phyloP scores from a whole-genome alignment of 2,888 invertebrate genomes.

The Chaetogeoica ovagalla region DNA sequence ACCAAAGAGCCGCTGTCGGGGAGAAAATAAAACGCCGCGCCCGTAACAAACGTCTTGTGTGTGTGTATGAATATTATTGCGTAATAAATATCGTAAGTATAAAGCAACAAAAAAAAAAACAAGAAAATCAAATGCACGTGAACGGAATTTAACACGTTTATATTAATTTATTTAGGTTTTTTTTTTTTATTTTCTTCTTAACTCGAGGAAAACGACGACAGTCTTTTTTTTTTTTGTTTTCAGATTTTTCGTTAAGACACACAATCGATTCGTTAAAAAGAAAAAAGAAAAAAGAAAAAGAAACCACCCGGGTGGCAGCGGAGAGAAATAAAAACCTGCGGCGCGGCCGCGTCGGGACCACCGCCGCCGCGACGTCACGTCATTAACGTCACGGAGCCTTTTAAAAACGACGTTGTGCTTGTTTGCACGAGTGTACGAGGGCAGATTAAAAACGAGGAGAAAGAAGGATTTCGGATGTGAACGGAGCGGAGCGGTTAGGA shows the following conservation, averaged over 20 bases:
- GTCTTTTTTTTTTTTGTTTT: constrained; percentile 25
- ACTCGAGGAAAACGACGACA: constrained; percentile 27
- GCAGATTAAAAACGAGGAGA: constrained; percentile 28
- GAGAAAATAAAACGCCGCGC: neutral
- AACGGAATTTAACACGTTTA: constrained; percentile 29
- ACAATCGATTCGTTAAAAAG: constrained; percentile 29
- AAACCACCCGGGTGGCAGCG: neutral
- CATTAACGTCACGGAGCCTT: constrained; percentile 40
- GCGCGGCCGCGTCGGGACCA: neutral
- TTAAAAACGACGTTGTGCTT: neutral
- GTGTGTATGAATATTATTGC: neutral
- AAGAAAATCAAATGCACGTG: neutral
- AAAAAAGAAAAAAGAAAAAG: too few relatives aligned
- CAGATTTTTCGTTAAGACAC: too few relatives aligned
- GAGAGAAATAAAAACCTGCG: constrained; percentile 8
- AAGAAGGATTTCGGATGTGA: neutral
- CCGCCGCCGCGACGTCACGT: too few relatives aligned
- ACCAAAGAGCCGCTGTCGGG: constrained; percentile 1
- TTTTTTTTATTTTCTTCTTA: constrained; percentile 33
- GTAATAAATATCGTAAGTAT: neutral
- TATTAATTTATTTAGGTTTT: constrained; percentile 37
- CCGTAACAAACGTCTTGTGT: neutral
- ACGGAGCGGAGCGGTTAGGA: neutral
- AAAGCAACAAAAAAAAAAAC: neutral
- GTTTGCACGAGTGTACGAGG: constrained; percentile 1